Base-by-base conservation (phyloP, 2,113 vertebrate genomes). In the Centrocercus urophasianus region DNA sequence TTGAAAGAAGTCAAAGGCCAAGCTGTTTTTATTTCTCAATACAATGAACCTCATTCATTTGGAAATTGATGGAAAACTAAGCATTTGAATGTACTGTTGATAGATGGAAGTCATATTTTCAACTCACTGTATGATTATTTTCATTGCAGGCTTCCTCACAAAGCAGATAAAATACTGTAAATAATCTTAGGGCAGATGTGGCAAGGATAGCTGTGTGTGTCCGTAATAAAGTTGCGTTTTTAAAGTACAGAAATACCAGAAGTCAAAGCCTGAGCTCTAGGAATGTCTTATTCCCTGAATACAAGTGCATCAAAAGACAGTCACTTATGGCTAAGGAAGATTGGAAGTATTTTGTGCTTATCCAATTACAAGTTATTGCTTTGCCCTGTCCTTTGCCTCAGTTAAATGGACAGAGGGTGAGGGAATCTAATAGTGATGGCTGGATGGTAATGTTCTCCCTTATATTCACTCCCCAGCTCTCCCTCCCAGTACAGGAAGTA, bases 21-120 rank as follows among this genome's bases (percentile, higher is more conserved):
- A 86, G 32, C 66, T 93, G 71, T 90, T 93, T 92, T 92, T 94
- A 89, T 94, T 95, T 96, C 93, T 95, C 81, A 92, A 92, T 90
- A 93, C 72, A 78, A 71, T 79, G 48, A 95, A 40, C 50, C 43
- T 95, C 59, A 73, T 82, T 97, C 70, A 83, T 91, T 94, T 93
- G 90, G 83, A 94, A 96, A 94, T 80, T 89, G 93, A 95, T 72
- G 59, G 91, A 79, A 94, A 93, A 94, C 86, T 93, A 94, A 90
- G 48, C 19, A 80, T 90, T 96, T 96, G 72, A 73, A 88, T 92
- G 79, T 88, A 84, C 42, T 81, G 45, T 81, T 32, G 73, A 81
- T 86, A 84, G 91, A 91, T 96, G 70, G 79, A 84, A 83, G 89
- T 93, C 59, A 24, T 67, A 40, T 70, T 95, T 96, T 56, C 47